Base-by-base conservation (phyloP, 2,888 invertebrate species). In the Eupelmus urozonus region DNA sequence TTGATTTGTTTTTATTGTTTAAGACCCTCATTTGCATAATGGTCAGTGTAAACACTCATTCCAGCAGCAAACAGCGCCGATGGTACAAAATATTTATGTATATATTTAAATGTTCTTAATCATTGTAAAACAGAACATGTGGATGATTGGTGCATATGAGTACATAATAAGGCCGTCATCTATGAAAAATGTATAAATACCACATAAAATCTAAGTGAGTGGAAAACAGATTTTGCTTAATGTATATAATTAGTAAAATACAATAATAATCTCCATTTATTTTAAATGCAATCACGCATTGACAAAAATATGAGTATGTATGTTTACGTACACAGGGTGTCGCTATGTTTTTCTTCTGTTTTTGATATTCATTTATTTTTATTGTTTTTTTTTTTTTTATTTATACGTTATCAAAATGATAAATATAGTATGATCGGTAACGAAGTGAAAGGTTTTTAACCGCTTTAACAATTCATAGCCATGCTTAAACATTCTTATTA, bases 221-320 rank as follows among this genome's bases (percentile, higher is more conserved):
- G 76, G 16, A 79, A 79, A 76, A 72, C 55, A 76, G 42, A 62
- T 57, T 40, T 57, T 23, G 53, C 29, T 51, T 62, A 55, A 62
- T n/a, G 20, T 16, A 57, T 57, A 73, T 1, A 27, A 63, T 63
- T 42, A 65, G 59, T 70, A 70, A 23, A 69, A n/a, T 25, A 9
- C 27, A 13, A 69, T 45, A 51, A 66, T 70, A 57, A 57, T 27
- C 25, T 70, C 27, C 27, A 11, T 16, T 66, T 51, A 29, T 29
- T 45, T 45, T 66, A 66, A 42, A 59, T 70, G 45, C 18, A 73
- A 29, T 51, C 45, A 55, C 16, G 45, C 59, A 13, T 25, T 45
- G 1, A 57, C 13, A 29, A 55, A 45, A 55, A 53, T 71, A 5
- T 55, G 20, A 34, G 23, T 55, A 51, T 34, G 13, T 7, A 23